Percentiles rank a stretch among this genome's conserved stretches.
These are phyloP conservation scores for Heliconius sara DNA, from an alignment of 2,888 invertebrate species.

Conservation along the genomic window DNA sequence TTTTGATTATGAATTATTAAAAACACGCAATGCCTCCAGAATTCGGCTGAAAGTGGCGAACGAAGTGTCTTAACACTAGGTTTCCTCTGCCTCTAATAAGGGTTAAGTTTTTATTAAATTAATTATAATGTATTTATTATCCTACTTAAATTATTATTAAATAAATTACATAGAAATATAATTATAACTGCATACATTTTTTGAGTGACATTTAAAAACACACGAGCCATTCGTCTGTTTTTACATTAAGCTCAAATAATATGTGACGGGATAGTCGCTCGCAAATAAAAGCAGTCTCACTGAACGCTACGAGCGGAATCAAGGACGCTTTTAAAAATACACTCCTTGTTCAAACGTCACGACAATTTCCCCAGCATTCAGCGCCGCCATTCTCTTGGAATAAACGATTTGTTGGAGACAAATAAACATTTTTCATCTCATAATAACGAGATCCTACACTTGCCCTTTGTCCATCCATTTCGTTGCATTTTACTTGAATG, in stretches of 20 bases:
- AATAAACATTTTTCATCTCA: slow-evolving; percentile 55
- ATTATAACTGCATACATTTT: neutral
- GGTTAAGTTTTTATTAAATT: neutral
- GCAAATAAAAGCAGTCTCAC: slow-evolving; percentile 55
- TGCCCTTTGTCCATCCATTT: slow-evolving; percentile 42
- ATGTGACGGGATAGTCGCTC: slow-evolving; percentile 53
- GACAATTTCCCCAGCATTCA: slow-evolving; percentile 59
- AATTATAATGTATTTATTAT: neutral
- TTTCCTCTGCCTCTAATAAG: too few species aligned
- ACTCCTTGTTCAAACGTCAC: slow-evolving; percentile 57
- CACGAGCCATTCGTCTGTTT: slow-evolving; percentile 22
- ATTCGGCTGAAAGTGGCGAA: too few species aligned
- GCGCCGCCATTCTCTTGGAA: slow-evolving; percentile 57
- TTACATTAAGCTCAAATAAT: slow-evolving; percentile 56
- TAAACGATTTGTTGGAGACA: slow-evolving; percentile 58
- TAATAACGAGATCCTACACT: slow-evolving; percentile 50
- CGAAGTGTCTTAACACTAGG: too few species aligned
- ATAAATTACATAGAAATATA: neutral
- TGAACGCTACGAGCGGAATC: slow-evolving; percentile 59
- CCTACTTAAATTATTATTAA: neutral
- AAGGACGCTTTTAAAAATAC: slow-evolving; percentile 57
- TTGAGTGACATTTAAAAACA: slow-evolving; percentile 24
- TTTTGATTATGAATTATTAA: neutral
- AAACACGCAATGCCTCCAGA: too few species aligned
- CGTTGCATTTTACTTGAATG: neutral